These are phyloP conservation scores for Amphimallon solstitiale DNA, from an alignment of 2,888 invertebrate species.

Conservation along the genomic window DNA sequence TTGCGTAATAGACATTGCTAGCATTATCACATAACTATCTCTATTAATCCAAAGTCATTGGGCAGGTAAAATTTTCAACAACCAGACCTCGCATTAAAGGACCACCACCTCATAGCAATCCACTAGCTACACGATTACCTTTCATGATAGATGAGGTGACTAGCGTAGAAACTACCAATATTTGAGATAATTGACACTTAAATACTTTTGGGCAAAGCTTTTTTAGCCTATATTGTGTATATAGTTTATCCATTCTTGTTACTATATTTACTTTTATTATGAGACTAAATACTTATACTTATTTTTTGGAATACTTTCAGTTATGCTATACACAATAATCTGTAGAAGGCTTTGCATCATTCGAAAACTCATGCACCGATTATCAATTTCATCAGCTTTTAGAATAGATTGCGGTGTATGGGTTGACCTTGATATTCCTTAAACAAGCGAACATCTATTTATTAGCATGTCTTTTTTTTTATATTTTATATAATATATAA, in stretches of 20 bases:
- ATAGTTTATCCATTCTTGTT: not conserved
- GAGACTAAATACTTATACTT: too few species aligned
- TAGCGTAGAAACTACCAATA: constrained; percentile 59
- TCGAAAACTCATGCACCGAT: too few species aligned
- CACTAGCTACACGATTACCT: constrained; percentile 66
- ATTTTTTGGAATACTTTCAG: too few species aligned
- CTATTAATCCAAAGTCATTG: constrained; percentile 25
- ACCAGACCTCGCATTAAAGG: constrained; percentile 55
- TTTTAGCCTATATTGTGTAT: constrained; percentile 17
- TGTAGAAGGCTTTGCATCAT: too few species aligned
- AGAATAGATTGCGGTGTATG: too few species aligned
- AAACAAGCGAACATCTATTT: too few species aligned
- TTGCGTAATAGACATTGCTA: not conserved
- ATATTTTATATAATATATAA: too few species aligned
- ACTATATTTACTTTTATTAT: too few species aligned
- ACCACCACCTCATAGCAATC: constrained; percentile 60
- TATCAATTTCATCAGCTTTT: too few species aligned
- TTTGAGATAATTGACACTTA: constrained; percentile 15
- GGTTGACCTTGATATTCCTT: too few species aligned
- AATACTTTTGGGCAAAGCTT: constrained; percentile 34
- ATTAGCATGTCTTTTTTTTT: too few species aligned
- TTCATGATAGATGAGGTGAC: constrained; percentile 74
- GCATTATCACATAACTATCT: not conserved
- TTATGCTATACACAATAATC: too few species aligned
- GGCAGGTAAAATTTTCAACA: constrained; percentile 36